phyloP scores from a whole-genome alignment of 2,797 vertebrate genomes.

The Phaenicophaeus curvirostris region DNA sequence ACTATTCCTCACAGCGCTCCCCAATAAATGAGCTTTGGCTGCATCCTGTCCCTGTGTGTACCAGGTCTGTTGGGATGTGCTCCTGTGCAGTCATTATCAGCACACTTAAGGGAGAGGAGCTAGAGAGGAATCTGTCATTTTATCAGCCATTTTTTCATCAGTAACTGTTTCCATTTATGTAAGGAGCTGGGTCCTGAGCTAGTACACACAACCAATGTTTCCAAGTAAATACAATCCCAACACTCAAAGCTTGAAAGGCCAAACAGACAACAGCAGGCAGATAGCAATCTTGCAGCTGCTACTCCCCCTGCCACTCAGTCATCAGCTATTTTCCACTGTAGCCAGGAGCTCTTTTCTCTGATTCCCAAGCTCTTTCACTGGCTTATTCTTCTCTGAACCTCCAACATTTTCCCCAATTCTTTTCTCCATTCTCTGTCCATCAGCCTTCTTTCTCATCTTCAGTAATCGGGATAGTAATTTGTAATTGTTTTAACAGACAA shows the following conservation, averaged over 20 bases:
- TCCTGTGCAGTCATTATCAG: not conserved
- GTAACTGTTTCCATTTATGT: not conserved
- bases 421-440: not conserved
- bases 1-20: not conserved
- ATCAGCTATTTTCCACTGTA: not conserved
- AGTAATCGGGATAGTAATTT: not conserved
- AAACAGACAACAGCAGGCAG: not conserved
- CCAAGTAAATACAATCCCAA: not conserved
- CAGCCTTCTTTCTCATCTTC: not conserved
- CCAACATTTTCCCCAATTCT: not conserved
- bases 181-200: not conserved
- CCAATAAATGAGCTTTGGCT: not conserved
- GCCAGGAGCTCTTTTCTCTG: not conserved
- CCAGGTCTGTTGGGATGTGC: not conserved
- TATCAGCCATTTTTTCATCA: not conserved
- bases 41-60: not conserved
- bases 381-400: not conserved
- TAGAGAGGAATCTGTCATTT: not conserved
- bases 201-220: not conserved
- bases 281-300: not conserved
- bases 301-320: not conserved
- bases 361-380: not conserved
- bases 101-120: not conserved
- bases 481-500: not conserved
- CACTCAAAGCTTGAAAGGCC: not conserved